Evolutionary conservation across 2,797 vertebrate genomes (phyloP), one percentile per base, ranked within the genome.

Genomic region (Podargus strigoides): DNA sequence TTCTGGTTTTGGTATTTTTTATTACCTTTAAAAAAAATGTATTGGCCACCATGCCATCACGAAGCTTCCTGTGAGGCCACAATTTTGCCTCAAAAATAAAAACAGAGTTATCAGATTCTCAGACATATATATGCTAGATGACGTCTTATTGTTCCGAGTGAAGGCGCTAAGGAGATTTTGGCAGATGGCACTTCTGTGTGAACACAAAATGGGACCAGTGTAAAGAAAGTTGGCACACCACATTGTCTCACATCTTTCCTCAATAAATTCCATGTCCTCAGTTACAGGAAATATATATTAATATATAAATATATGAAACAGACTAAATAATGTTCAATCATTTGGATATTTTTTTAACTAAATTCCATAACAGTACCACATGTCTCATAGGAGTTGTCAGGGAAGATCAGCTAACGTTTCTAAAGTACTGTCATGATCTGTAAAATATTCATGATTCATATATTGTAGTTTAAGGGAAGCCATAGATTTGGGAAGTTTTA

Each of bases 141-240:
- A n/a, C 1, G 1, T 6, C 50, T 69, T 56, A 39, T 14, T 0
- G 0, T 6, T 42, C 60, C 59, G 36, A 75, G 26, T 8, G 12
- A 53, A 37, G 41, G 8, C 15, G 20, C n/a, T 56, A 24, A 39
- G 30, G n/a, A 53, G 59, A 12, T 30, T 14, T 11, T 76, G 47
- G 41, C 19, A 46, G 56, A 5, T 32, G 28, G 20, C 26, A 27
- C 37, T 30, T 49, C 42, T 46, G 6, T 23, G 24, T 55, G 56
- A 58, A 53, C 9, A 24, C 10, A 55, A 34, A 59, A 49, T 26
- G 27, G 20, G 39, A 28, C 47, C 30, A 41, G 5, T 27, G 28
- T 23, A 39, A 78, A 27, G 55, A 44, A 78, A 18, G 41, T 0
- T 62, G 49, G 23, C 15, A 15, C 79, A 32, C 62, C 39, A 37